Evolutionary conservation across 2,113 vertebrate species (phyloP), one percentile per base, ranked within the genome.

Genomic region (Hiodon alosoides): DNA sequence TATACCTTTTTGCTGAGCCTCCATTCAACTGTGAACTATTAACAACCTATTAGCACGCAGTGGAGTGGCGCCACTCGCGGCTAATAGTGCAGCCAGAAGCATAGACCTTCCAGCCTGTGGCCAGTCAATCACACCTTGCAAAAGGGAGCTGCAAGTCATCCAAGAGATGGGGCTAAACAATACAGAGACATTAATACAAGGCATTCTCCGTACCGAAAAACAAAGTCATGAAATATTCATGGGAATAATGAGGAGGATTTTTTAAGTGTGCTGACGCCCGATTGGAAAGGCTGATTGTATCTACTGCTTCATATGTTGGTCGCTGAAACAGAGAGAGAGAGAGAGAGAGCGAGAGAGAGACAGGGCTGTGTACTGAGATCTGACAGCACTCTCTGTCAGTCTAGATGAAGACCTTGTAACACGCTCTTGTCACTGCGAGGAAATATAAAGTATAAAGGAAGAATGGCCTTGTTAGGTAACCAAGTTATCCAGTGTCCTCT

Each of bases 161-260:
- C 52, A 57, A 47, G 76, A 66, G 73, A 60, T 71, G 74, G 5
- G 64, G 10, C 16, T 17, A 71, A 68, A 55, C 74, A 74, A 71
- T 74, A 66, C 76, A 74, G 67, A 72, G 77, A 77, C 78, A 83
- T 82, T 84, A 81, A 82, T 77, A 78, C 69, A 78, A 83, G 84
- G 79, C 74, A 65, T 79, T 79, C 84, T 78, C 82, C 74, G 81
- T 73, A 80, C 77, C 69, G 78, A 80, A 71, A 71, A 65, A 69
- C 48, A 71, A 72, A 51, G 58, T 77, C 77, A 87, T 82, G 82
- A 83, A 89, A 88, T 89, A 89, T 89, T 87, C 85, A 87, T 84
- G 31, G 73, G 53, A 77, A 75, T 75, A 75, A 75, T 66, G 54
- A 65, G 64, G 53, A 54, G 60, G 72, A 69, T 70, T 68, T 64